These are phyloP conservation scores for Channa striata DNA, from an alignment of 2,797 vertebrate species.

Conservation along the genomic window DNA sequence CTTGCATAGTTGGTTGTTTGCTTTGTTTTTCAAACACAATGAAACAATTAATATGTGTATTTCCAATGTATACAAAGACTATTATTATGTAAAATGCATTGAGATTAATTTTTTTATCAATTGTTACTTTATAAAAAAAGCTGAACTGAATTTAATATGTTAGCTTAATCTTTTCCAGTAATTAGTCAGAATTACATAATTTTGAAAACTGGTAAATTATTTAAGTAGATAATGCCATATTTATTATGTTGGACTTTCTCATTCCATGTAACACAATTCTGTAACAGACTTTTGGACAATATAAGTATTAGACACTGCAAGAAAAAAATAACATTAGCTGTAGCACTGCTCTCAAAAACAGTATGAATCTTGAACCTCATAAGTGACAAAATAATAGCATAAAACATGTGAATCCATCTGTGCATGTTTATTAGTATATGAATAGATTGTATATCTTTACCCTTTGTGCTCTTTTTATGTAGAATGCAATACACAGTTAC, in stretches of 20 bases:
- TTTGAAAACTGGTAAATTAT: neutral
- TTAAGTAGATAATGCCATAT: neutral
- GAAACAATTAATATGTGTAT: no score
- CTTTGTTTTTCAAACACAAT: no score
- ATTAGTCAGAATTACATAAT: neutral
- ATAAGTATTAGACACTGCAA: no score
- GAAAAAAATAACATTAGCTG: neutral
- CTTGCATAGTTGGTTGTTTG: no score
- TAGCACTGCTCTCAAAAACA: neutral
- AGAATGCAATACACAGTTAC: slow-evolving; percentile 55
- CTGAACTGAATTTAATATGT: no score
- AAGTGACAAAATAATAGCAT: neutral
- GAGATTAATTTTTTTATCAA: no score
- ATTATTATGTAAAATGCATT: no score
- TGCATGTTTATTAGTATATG: slow-evolving; percentile 9
- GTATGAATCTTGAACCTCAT: neutral
- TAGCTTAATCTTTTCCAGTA: neutral
- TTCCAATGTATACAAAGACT: neutral
- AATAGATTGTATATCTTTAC: slow-evolving; percentile 9
- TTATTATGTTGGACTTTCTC: no score
- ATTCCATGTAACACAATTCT: no score
- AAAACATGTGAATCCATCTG: neutral
- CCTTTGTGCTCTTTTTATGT: slow-evolving; percentile 54
- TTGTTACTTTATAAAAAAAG: no score
- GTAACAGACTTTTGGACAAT: no score